A percentile compares a stretch with the other conserved stretches of the same genome.
phyloP scores from a whole-genome alignment of 1,140 invertebrate genomes.

The Heliconius hewitsoni region DNA sequence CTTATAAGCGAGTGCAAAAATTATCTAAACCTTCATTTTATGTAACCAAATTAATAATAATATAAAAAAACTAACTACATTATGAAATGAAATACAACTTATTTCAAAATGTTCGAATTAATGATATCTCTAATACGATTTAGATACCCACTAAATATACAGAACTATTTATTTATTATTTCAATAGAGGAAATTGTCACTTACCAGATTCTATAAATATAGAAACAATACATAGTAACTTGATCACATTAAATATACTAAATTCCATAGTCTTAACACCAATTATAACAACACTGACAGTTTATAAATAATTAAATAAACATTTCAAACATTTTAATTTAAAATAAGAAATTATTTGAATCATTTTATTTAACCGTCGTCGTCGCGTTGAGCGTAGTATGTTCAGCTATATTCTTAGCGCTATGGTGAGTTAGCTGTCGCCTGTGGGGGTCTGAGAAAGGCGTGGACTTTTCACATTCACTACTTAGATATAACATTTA shows the following conservation, averaged over 20 bases:
- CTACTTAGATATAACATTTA: conserved; percentile 14
- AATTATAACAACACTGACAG: not conserved
- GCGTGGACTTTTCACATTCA: conserved; percentile 39
- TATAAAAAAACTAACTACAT: no score
- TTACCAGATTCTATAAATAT: conserved; percentile 20
- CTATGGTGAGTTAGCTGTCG: conserved; percentile 19
- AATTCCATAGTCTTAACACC: conserved; percentile 17
- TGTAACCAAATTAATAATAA: no score
- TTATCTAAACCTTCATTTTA: no score
- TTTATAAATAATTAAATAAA: not conserved
- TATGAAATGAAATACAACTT: no score
- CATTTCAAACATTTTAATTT: conserved; percentile 1
- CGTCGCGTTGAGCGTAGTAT: conserved; percentile 9
- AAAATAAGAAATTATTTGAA: conserved; percentile 13
- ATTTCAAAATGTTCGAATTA: no score
- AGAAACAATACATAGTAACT: not conserved
- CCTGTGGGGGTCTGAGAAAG: conserved; percentile 30
- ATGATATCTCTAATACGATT: no score
- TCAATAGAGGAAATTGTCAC: not conserved
- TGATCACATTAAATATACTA: conserved; percentile 8
- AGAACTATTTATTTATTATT: not conserved
- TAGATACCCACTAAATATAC: no score
- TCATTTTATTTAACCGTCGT: conserved; percentile 11
- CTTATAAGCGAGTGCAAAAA: no score
- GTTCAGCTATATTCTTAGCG: not conserved